Evolutionary conservation across 2,113 vertebrate species (phyloP).

Genomic region (Jaculus jaculus): DNA sequence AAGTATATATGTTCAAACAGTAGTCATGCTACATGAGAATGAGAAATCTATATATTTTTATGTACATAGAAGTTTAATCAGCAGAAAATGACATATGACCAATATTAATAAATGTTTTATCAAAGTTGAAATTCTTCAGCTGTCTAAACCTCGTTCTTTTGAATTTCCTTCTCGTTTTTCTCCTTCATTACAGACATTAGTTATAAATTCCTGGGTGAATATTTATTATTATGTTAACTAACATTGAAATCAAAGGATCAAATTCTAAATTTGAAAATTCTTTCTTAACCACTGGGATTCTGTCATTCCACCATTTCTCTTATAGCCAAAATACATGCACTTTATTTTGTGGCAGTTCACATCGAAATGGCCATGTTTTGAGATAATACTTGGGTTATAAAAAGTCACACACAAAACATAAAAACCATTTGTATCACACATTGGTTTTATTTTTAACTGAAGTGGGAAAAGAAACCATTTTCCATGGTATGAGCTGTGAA

Average conservation of each 20-base stretch:
- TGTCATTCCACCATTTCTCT: background rate
- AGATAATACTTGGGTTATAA: conserved; percentile 36
- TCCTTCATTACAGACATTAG: background rate
- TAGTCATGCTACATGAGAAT: background rate
- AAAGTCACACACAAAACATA: conserved; percentile 33
- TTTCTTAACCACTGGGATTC: background rate
- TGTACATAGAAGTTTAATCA: conserved; percentile 25
- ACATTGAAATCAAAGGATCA: background rate
- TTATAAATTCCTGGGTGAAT: background rate
- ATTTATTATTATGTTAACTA: background rate
- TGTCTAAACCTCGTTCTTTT: conserved; percentile 24
- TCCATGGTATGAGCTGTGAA: conserved; percentile 29
- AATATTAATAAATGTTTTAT: conserved; percentile 50
- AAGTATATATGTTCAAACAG: background rate
- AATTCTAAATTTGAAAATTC: background rate
- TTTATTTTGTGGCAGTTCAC: background rate
- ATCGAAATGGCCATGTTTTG: background rate
- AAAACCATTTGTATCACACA: conserved; percentile 48
- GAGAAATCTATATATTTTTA: background rate
- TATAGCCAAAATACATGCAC: background rate
- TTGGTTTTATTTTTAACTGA: conserved; percentile 51
- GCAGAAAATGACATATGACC: conserved; percentile 35
- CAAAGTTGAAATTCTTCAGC: background rate
- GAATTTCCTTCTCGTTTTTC: conserved; percentile 43
- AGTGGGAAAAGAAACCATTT: conserved; percentile 42